Base-by-base conservation (phyloP, 2,797 vertebrate genomes). In the Peromyscus attwateri region DNA sequence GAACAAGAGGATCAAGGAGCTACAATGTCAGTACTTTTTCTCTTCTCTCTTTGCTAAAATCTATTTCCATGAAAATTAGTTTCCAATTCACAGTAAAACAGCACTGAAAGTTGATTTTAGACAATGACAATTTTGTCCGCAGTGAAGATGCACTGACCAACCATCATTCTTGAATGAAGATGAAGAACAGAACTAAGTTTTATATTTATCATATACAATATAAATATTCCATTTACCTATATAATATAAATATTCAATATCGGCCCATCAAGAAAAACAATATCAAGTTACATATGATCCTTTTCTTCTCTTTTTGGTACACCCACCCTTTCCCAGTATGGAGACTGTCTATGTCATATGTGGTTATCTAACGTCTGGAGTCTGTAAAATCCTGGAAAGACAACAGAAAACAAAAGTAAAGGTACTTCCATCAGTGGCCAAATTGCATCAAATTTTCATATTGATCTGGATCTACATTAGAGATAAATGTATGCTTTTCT, bases 291-390 rank as follows among this genome's bases (percentile, higher is more conserved):
- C 37, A 52, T 3, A 60, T 8, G 6, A 49, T 6, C 16, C 34
- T 55, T 85, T 7, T 25, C 7, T 17, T 52, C 11, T n/a, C 1
- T 14, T 16, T 62, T 70, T 2, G 10, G 2, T 19, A 29, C 40
- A 79, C 6, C 2, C 2, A 8, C 8, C 27, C 7, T 85, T 60
- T 83, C 2, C 4, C 16, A 57, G 0, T 9, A 0, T 57, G 31
- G 68, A 68, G 9, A 77, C 6, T 52, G 21, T 55, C 4, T 31
- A 57, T 10, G 0, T 14, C 2, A 6, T 92, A 4, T 40, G 27
- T 43, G 60, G 7, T 77, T 23, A 27, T 62, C 37, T 88, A 57
- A 77, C 23, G 10, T 70, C 34, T 31, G 21, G 77, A 46, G 17
- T 52, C 12, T 73, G 25, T 34, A 57, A 21, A 82, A 31, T 2